These are phyloP conservation scores for Hydropsyche betteni DNA, from an alignment of 2,888 invertebrate species.

Conservation along the genomic window DNA sequence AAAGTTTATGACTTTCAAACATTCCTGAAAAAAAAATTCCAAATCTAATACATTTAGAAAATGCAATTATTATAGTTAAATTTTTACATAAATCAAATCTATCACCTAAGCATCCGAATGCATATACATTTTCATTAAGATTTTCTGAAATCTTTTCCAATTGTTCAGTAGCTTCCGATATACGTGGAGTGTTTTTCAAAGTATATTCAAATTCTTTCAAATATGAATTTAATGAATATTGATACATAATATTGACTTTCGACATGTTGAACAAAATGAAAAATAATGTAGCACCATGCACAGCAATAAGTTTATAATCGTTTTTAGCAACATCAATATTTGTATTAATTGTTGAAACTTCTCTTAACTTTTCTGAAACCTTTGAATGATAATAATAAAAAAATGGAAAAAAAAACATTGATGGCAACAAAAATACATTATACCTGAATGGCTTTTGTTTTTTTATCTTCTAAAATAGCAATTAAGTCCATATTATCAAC, in stretches of 20 bases:
- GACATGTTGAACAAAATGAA: constrained; percentile 93
- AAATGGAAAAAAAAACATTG: not conserved
- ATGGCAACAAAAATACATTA: constrained; percentile 21
- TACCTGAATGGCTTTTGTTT: constrained; percentile 85
- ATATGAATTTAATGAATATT: constrained; percentile 87
- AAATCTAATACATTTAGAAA: not conserved
- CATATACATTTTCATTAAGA: constrained; percentile 87
- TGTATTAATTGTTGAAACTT: constrained; percentile 77
- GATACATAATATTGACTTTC: constrained; percentile 89
- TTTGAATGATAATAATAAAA: constrained; percentile 26
- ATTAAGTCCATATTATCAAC: constrained; percentile 89
- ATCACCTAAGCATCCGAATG: constrained; percentile 86
- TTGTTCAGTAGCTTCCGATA: constrained; percentile 77
- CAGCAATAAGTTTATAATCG: constrained; percentile 86
- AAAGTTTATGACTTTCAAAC: constrained; percentile 89
- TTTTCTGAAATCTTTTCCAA: constrained; percentile 84
- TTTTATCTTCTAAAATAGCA: constrained; percentile 87
- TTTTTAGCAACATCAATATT: constrained; percentile 87
- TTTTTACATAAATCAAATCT: constrained; percentile 5
- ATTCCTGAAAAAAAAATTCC: constrained; percentile 68
- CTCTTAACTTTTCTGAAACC: constrained; percentile 78
- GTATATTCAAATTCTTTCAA: constrained; percentile 85
- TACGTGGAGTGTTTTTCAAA: constrained; percentile 82
- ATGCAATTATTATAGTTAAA: not conserved
- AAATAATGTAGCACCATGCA: constrained; percentile 87